phyloP scores from a whole-genome alignment of 2,888 invertebrate species.

The Autographa gamma region DNA sequence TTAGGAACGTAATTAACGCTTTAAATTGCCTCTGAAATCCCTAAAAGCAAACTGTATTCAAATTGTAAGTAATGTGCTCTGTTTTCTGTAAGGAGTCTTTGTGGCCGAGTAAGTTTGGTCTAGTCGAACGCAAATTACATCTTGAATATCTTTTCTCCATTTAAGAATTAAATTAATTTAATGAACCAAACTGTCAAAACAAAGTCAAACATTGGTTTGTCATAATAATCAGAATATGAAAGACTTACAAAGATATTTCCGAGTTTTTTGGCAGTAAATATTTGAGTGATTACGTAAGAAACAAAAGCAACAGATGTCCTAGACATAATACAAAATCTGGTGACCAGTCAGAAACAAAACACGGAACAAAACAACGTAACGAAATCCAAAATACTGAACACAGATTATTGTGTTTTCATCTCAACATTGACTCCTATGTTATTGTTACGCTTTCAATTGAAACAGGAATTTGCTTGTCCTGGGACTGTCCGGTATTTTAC shows the following conservation, averaged over 20 bases:
- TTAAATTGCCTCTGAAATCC: constrained; percentile 25
- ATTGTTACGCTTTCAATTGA: constrained; percentile 38
- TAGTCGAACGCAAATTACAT: constrained; percentile 16
- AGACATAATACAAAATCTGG: constrained; percentile 6
- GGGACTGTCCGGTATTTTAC: constrained; percentile 27
- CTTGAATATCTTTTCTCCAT: not conserved
- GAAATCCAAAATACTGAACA: constrained; percentile 22
- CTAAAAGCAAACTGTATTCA: constrained; percentile 16
- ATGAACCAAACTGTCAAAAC: constrained; percentile 11
- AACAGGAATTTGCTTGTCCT: constrained; percentile 32
- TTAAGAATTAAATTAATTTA: constrained; percentile 22
- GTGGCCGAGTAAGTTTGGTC: constrained; percentile 3
- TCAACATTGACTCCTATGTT: constrained; percentile 33
- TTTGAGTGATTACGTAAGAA: constrained; percentile 3
- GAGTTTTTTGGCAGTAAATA: too few relatives aligned
- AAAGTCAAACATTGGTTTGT: constrained; percentile 43
- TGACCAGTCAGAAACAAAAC: constrained; percentile 12
- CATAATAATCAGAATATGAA: constrained; percentile 35
- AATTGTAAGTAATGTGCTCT: constrained; percentile 15
- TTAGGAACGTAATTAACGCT: constrained; percentile 34
- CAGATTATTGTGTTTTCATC: constrained; percentile 36
- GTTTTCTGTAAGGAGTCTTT: constrained; percentile 9
- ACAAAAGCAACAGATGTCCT: constrained; percentile 13
- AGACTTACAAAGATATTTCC: not conserved
- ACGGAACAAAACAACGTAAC: constrained; percentile 23